A percentile compares a stretch with the other conserved stretches of the same genome.
These are phyloP conservation scores for Liopterus haemorrhoidalis DNA, from an alignment of 2,888 invertebrate species.

Conservation along the genomic window DNA sequence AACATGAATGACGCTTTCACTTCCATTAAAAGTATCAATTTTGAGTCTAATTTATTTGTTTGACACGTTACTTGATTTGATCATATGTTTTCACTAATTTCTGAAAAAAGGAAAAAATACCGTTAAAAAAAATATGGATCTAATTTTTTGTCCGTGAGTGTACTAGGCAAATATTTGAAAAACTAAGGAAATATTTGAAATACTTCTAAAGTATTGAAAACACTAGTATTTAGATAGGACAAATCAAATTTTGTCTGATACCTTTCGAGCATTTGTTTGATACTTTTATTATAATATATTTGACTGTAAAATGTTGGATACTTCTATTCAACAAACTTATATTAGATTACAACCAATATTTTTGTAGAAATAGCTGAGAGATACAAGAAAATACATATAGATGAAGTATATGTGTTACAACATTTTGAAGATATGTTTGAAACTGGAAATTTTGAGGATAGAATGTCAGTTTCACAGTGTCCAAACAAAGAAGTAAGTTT, in stretches of 20 bases:
- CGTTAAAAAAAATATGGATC: too few species aligned
- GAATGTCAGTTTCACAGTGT: slow-evolving; percentile 62
- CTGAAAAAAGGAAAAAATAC: neutral
- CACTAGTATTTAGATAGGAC: neutral
- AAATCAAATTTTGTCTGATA: slow-evolving; percentile 6
- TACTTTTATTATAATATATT: too few species aligned
- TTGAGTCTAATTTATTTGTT: too few species aligned
- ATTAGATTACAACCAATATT: slow-evolving; percentile 15
- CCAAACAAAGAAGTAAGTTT: slow-evolving; percentile 50
- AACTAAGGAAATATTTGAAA: too few species aligned
- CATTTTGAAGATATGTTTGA: slow-evolving; percentile 82
- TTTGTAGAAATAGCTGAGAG: slow-evolving; percentile 47
- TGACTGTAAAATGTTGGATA: too few species aligned
- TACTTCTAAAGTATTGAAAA: slow-evolving; percentile 11
- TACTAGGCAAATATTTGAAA: too few species aligned
- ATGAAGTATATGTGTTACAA: slow-evolving; percentile 74
- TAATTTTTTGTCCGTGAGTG: too few species aligned
- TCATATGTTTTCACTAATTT: too few species aligned
- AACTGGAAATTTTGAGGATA: slow-evolving; percentile 74
- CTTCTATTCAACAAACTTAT: neutral
- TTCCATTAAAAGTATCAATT: too few species aligned
- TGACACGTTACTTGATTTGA: too few species aligned
- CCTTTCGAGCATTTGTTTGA: too few species aligned
- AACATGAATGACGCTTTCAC: too few species aligned
- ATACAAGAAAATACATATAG: slow-evolving; percentile 51